Evolutionary conservation across 2,113 vertebrate species (phyloP), one percentile per base, ranked within the genome.

Genomic region (Merops nubicus): DNA sequence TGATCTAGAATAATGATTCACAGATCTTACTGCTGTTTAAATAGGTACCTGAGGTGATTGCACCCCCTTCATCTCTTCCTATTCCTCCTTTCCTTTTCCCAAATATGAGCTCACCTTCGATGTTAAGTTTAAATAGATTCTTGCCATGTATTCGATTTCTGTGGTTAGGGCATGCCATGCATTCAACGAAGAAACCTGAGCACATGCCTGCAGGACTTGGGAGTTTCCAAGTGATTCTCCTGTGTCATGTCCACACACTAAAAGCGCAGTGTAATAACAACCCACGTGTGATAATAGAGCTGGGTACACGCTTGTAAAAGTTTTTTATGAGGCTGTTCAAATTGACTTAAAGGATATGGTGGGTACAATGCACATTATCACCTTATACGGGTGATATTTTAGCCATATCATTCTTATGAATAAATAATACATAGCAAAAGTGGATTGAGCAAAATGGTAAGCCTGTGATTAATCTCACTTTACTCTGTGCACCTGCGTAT

Each of bases 101-200:
- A 76, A 88, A 76, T 2, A 5, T 34, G 31, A 90, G 8, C 17
- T 91, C 62, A 79, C 62, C 53, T 92, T 74, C 90, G 43, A 43
- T 65, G 48, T 60, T 64, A 91, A 38, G 8, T 79, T 91, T 91
- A 40, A 88, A 82, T 31, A 62, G 57, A 80, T 76, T 76, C 70
- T 72, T 79, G n/a, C 43, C 3, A 3, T 0, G 0, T 75, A 79
- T 76, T 93, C 0, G 0, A 0, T 88, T 88, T 73, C 92, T 65
- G 17, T 57, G 67, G 22, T 74, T 65, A 62, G 45, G 57, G 21
- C 36, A 93, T 80, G 50, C 54, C 15, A 2, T 38, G 28, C 0
- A 0, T 57, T 85, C n/a, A 80, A 0, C 1, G 3, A 88, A 80
- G 85, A 92, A 90, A 92, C 42, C 29, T 70, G 42, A 95, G 63